Conservation (phyloP, 2,113 vertebrate species). For the Galeopterus variegatus region DNA sequence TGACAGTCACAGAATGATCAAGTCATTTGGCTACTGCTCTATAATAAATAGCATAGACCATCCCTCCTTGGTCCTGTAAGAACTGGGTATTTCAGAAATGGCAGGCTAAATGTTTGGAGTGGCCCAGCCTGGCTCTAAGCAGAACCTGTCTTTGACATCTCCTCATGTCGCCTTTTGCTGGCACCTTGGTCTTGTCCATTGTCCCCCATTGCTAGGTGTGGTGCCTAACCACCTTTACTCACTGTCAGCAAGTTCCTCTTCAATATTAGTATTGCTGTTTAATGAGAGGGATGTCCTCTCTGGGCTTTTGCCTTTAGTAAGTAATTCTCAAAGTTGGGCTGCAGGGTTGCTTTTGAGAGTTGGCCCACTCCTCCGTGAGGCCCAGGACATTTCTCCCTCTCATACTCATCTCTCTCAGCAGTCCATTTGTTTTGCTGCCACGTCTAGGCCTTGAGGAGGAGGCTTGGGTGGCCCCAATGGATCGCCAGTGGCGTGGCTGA, state of each 20-base stretch:
- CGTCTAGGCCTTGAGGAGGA: too few species aligned
- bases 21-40: background rate
- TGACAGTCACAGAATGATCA: background rate
- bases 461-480: too few species aligned
- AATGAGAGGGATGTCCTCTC: background rate
- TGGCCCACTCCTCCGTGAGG: background rate
- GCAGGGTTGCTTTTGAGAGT: conserved; percentile 20
- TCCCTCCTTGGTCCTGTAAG: background rate
- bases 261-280: background rate
- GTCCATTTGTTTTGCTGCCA: too few species aligned
- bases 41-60: background rate
- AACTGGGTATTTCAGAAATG: background rate
- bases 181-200: background rate
- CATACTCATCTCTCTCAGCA: too few species aligned
- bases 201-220: background rate
- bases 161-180: background rate
- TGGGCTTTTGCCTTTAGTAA: background rate
- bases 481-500: too few species aligned
- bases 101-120: background rate
- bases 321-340: background rate
- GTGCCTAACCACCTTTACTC: background rate
- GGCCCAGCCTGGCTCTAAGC: background rate
- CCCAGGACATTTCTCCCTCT: too few species aligned
- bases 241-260: background rate
- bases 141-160: background rate